Evolutionary conservation across 2,797 vertebrate species (phyloP), one percentile per base, ranked within the genome.

Genomic region (Hoplostethus atlanticus): DNA sequence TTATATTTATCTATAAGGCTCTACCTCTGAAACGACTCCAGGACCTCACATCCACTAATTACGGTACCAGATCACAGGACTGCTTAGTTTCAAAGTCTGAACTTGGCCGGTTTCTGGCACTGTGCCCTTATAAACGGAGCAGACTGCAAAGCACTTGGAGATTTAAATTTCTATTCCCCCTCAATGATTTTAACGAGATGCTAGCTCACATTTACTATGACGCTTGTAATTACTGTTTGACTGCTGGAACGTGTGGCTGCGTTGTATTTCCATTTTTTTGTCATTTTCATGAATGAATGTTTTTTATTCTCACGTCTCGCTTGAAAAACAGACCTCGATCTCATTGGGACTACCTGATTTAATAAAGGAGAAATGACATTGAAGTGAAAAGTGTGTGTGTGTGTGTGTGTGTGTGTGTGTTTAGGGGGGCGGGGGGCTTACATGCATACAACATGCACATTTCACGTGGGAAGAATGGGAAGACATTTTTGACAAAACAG

Each of bases 41-140:
- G 5, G 21, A 7, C 53, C 51, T 70, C 52, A 30, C 69, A 63
- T 40, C 10, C 38, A 40, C 6, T 76, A 57, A 80, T 73, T 56
- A 68, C 44, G 25, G 44, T 66, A 61, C 34, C 44, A 34, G 6
- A 68, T 71, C 65, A 66, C 28, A 66, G 47, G 16, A 53, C 42
- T 21, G 64, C n/a, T 48, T 7, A 40, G 38, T 40, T 40, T 40
- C 9, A 8, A 40, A 40, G 8, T 40, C 38, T 40, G 38, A 40
- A 40, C 38, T 40, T 10, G 38, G 72, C 16, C 60, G 31, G 31
- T 34, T 36, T 67, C 12, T 47, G 34, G 25, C 28, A 30, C 58
- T 16, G 3, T 42, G 13, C 61, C 67, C 68, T 71, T 48, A 66
- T 64, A 21, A 62, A 64, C 1, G 47, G n/a, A 77, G 28, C n/a